Evolutionary conservation across 2,797 vertebrate species (phyloP), one percentile per base, ranked within the genome.

Genomic region (Myotis findleyi): DNA sequence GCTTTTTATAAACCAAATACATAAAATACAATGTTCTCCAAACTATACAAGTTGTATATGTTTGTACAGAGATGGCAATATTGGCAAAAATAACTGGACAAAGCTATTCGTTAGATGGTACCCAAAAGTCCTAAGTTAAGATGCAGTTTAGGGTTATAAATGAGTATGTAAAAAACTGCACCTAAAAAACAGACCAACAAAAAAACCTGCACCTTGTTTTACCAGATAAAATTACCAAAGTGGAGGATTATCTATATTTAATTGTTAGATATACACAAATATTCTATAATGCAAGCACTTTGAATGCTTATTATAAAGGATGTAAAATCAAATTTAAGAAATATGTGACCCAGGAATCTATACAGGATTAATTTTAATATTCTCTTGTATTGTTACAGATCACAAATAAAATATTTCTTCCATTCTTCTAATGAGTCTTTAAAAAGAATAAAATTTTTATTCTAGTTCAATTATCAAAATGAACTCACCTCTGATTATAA

Each of bases 401-500:
- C 87, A 81, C 17, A 75, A 87, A 71, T 47, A 14, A 84, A 75
- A 55, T 62, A 87, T 41, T 77, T 90, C 23, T 69, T 62, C 41
- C 36, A 49, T 53, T 80, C 33, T 93, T 57, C 79, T 68, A 89
- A 36, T 1, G 1, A 86, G 89, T 47, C 36, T 86, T 73, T 49
- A 36, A 51, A 91, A 80, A 33, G 30, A 87, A 86, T 3, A 30
- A 77, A 41, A 62, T 53, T 75, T 82, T 93, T 80, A 95, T 59
- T 88, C 16, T 64, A 89, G 59, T 84, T 93, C 23, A 93, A 72
- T 88, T 89, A 86, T 3, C 27, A 27, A 75, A 95, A 93, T 69
- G 17, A 93, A 87, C 49, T 79, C 13, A 47, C 5, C 16, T 75
- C 44, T 84, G 23, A 80, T 69, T 71, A 47, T 20, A 87, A 91